A percentile compares a stretch with the other conserved stretches of the same genome.
phyloP scores from a whole-genome alignment of 2,797 vertebrate species.

The Etheostoma nigrum region DNA sequence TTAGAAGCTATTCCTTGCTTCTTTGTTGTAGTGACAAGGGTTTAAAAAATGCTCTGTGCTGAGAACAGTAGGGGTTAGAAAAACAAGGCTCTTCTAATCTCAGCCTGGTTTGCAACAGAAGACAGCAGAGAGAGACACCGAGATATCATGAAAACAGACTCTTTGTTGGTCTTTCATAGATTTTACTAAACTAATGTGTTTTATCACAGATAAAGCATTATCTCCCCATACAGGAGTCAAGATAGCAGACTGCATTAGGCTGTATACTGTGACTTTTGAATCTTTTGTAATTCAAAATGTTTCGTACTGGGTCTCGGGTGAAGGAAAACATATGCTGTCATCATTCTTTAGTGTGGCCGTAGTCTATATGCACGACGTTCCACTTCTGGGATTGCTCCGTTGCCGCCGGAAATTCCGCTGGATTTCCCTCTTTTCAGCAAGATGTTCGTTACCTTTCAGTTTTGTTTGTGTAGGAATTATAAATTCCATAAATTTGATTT shows the following conservation, averaged over 20 bases:
- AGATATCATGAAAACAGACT: conserved; percentile 1
- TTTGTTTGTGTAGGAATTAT: too few species aligned
- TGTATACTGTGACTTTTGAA: not conserved
- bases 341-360: not conserved
- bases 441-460: too few species aligned
- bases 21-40: conserved; percentile 17
- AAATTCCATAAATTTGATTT: too few species aligned
- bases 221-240: not conserved
- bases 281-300: conserved; percentile 11
- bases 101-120: conserved; percentile 26
- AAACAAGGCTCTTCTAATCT: conserved; percentile 57
- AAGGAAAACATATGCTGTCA: not conserved
- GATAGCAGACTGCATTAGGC: not conserved
- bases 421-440: too few species aligned
- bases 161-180: not conserved
- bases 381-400: too few species aligned
- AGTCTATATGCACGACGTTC: too few species aligned
- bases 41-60: conserved; percentile 57
- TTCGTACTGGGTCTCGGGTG: conserved; percentile 28
- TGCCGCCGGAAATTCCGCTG: too few species aligned
- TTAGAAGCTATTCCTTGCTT: conserved; percentile 3
- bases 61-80: conserved; percentile 71
- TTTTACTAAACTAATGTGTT: not conserved
- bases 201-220: not conserved
- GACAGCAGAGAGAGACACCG: not conserved